Evolutionary conservation across 2,888 invertebrate species (phyloP), one percentile per base, ranked within the genome.

Genomic region (Rosalia funebris): DNA sequence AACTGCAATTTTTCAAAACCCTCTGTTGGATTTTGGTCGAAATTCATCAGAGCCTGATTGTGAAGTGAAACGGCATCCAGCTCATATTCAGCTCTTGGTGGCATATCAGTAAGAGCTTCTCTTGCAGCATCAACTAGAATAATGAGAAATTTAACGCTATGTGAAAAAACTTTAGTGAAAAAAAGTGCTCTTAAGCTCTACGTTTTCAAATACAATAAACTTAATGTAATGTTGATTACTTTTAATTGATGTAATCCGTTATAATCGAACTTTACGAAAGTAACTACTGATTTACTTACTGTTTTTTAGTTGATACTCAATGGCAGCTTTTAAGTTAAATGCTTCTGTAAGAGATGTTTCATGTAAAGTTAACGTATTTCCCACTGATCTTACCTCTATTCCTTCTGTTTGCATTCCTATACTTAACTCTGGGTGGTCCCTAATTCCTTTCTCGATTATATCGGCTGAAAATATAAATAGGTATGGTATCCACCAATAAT

Each of bases 301-400:
- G 79, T 95, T 93, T 79, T 92, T 92, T 48, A 93, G 86, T 79
- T 96, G 95, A 82, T 95, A 99, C 82, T 98, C 98, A 72, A 99
- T 96, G 2, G 98, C 98, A 7, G 98, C 97, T 84, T 98, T 98
- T 15, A 99, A 85, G 83, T 99, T 99, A 77, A 98, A 96, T 0
- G 98, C 98, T 83, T 99, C 99, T 9, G 99, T 95, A 1, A 99
- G 86, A 14, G 97, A 96, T 1, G 98, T 98, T 80, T 98, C 92
- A 75, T 98, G 97, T 59, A 99, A 85, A 0, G 92, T 92, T 58
- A 95, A 83, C 0, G 96, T 95, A 81, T 98, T 98, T 0, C 98
- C 98, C 31, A 99, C 98, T 76, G 97, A 97, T 64, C 97, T 88
- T 0, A 96, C 93, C 82, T 92, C 92, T 44, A 92, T 91, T 1